A percentile compares a stretch with the other conserved stretches of the same genome.
phyloP scores from a whole-genome alignment of 2,113 vertebrate genomes.

The Zosterops japonicus region DNA sequence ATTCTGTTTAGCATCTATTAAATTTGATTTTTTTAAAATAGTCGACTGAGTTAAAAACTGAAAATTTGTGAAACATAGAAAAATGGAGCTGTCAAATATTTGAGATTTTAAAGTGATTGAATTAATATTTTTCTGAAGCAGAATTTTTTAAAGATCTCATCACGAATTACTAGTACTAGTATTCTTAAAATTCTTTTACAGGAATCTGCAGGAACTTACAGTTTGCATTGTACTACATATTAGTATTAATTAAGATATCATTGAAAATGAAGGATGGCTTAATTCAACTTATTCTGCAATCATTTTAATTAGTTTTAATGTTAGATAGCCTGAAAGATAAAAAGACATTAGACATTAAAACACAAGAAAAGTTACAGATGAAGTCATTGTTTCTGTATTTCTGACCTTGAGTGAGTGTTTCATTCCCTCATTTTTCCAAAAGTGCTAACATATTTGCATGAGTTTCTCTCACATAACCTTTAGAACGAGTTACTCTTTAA shows the following conservation, averaged over 20 bases:
- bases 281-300: neutral
- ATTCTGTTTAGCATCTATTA: neutral
- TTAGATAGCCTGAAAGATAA: neutral
- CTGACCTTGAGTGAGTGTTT: neutral
- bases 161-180: neutral
- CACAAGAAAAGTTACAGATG: neutral
- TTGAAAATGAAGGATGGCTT: slow-evolving; percentile 13
- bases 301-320: neutral
- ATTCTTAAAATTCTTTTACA: neutral
- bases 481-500: neutral
- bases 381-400: neutral
- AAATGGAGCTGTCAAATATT: neutral
- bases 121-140: neutral
- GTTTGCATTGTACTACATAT: neutral
- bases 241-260: neutral
- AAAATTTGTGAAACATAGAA: neutral
- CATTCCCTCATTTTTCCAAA: neutral
- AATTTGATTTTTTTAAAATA: neutral
- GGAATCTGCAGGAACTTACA: neutral
- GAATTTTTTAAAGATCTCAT: neutral
- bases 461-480: neutral
- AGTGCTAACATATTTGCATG: neutral
- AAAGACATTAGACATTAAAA: neutral
- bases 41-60: neutral
- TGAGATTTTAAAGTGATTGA: neutral